These are phyloP conservation scores for Bombyx huttoni DNA, from an alignment of 2,888 invertebrate genomes.

Conservation along the genomic window DNA sequence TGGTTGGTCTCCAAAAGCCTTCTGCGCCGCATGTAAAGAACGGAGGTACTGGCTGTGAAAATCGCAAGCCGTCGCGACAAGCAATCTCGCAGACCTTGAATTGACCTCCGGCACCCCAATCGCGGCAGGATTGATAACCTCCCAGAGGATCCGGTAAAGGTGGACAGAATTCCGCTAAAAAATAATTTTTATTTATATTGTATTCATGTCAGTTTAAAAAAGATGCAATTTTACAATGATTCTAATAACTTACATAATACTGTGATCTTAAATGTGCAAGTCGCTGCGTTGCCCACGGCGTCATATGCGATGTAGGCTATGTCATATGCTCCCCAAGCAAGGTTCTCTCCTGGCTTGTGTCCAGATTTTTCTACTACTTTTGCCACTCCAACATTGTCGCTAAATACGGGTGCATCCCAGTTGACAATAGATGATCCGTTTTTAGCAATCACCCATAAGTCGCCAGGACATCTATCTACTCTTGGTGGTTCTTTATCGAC, in stretches of 20 bases:
- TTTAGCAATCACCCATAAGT: constrained; percentile 93
- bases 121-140: constrained; percentile 92
- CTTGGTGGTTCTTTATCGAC: constrained; percentile 89
- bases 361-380: constrained; percentile 88
- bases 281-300: constrained; percentile 91
- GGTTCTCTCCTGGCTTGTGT: constrained; percentile 88
- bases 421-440: constrained; percentile 91
- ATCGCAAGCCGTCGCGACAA: constrained; percentile 88
- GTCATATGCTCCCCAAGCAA: constrained; percentile 92
- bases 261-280: constrained; percentile 92
- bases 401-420: constrained; percentile 94
- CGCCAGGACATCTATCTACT: constrained; percentile 92
- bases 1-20: constrained; percentile 97
- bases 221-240: too few species aligned
- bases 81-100: constrained; percentile 95
- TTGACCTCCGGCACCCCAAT: constrained; percentile 96
- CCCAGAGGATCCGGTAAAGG: constrained; percentile 90
- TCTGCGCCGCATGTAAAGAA: constrained; percentile 99
- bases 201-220: too few species aligned
- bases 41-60: constrained; percentile 94
- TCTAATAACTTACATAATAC: constrained; percentile 79
- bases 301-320: constrained; percentile 95
- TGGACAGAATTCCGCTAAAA: constrained; percentile 91
- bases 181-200: not conserved
- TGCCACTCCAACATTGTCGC: constrained; percentile 88